phyloP scores from a whole-genome alignment of 2,113 vertebrate species.

The Sclerurus mexicanus region DNA sequence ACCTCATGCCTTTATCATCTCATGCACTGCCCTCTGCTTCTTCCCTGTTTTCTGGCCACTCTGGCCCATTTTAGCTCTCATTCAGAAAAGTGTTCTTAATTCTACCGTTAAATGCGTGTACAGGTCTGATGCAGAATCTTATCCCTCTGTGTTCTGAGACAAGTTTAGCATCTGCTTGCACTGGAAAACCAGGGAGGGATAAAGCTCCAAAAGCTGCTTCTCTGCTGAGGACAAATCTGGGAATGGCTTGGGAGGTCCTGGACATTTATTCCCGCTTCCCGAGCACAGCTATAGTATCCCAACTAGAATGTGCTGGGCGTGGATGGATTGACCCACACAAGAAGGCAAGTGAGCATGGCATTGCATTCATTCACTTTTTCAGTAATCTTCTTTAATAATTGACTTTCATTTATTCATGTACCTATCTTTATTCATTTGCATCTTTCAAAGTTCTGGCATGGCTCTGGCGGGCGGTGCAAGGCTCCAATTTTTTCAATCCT shows the following conservation, averaged over 20 bases:
- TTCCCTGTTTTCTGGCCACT: neutral
- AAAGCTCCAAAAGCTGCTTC: neutral
- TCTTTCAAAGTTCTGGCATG: neutral
- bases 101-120: neutral
- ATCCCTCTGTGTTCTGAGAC: neutral
- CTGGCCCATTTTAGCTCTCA: neutral
- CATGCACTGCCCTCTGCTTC: neutral
- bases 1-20: neutral
- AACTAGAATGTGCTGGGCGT: neutral
- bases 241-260: neutral
- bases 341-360: neutral
- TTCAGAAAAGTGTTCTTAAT: neutral
- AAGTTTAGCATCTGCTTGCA: neutral
- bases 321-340: neutral
- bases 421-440: neutral
- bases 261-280: neutral
- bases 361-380: slow-evolving; percentile 18
- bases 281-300: neutral
- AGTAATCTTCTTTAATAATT: slow-evolving; percentile 9
- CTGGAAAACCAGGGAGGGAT: neutral
- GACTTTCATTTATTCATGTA: slow-evolving; percentile 29
- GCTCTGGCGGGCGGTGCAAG: neutral
- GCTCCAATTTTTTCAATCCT: neutral
- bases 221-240: fast-evolving
- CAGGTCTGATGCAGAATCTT: neutral